Base-by-base conservation (phyloP, 2,888 invertebrate genomes). In the Scrobipalpa costella region DNA sequence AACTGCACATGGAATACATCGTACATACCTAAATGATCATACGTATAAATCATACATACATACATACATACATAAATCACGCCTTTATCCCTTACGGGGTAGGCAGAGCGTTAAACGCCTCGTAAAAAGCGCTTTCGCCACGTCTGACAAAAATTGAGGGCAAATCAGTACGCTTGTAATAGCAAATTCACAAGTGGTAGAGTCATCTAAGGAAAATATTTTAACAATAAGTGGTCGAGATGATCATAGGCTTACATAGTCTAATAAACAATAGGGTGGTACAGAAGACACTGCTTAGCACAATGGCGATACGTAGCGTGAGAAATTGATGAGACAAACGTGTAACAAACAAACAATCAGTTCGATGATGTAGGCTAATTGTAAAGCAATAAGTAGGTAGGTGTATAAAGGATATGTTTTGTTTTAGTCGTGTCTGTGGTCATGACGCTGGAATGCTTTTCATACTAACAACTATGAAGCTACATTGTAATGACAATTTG, bases 291-390 rank as follows among this genome's bases (percentile, higher is more conserved):
- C 50, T 55, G n/a, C 55, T 55, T 55, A 19, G 3, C n/a, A 55
- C 15, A 55, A 55, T 55, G 15, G 55, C 13, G 27, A 7, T 55
- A 55, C 55, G 55, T 55, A 55, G 55, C 55, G 55, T 55, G 55
- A 27, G 55, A 55, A 50, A n/a, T n/a, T n/a, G n/a, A 50, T 50
- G 19, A 8, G 8, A 27, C 55, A n/a, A 33, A 27, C 33, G 15
- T n/a, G 55, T 33, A 27, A 21, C 21, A 21, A 40, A 27, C 55
- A 55, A 55, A 55, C 55, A 55, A 55, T 33, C 55, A 55, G 6
- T 13, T 17, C 7, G 50, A 55, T 55, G 55, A 55, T 55, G 55
- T 33, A 55, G 55, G 27, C 33, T 34, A 55, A n/a, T 27, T 55
- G 50, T 15, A 49, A 17, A 40, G 40, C 40, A 49, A 15, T 50